A percentile compares a stretch with the other conserved stretches of the same genome.
Evolutionary conservation across 2,888 invertebrate species (phyloP).

Genomic region (Reticulitermes lucifugus): DNA sequence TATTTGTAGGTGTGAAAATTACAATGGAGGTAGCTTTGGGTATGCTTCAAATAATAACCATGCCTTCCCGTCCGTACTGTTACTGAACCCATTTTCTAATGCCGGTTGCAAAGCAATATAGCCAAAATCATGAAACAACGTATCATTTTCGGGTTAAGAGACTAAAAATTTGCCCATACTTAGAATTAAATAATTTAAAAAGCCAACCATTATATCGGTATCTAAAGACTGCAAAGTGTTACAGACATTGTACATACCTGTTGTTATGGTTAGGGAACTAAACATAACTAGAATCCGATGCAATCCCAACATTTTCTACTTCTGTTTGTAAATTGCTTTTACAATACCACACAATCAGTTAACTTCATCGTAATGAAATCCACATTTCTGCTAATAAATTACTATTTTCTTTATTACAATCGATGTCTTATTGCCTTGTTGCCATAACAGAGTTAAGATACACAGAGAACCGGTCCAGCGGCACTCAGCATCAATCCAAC

Average conservation of each 20-base stretch:
- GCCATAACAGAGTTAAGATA: not conserved
- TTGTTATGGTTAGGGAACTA: not conserved
- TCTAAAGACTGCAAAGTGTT: not conserved
- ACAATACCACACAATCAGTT: not conserved
- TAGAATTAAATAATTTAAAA: not conserved
- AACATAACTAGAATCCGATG: not conserved
- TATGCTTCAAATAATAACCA: not conserved
- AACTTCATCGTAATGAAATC: not conserved
- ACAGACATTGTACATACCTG: conserved; percentile 10
- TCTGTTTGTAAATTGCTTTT: not conserved
- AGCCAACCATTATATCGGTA: not conserved
- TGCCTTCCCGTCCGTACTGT: not conserved
- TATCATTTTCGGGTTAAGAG: not conserved
- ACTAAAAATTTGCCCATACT: not conserved
- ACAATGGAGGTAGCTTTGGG: not conserved
- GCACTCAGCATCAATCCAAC: conserved; percentile 16
- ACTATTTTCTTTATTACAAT: not conserved
- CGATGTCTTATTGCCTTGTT: not conserved
- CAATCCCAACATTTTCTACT: not conserved
- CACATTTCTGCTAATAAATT: not conserved
- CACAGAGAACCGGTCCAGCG: not conserved
- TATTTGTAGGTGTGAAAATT: not conserved
- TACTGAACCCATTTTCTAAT: not conserved
- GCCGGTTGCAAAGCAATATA: not conserved
- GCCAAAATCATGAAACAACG: not conserved